A percentile compares a stretch with the other conserved stretches of the same genome.
Conservation (phyloP, 2,888 invertebrate genomes). For the Orthosia gothica region DNA sequence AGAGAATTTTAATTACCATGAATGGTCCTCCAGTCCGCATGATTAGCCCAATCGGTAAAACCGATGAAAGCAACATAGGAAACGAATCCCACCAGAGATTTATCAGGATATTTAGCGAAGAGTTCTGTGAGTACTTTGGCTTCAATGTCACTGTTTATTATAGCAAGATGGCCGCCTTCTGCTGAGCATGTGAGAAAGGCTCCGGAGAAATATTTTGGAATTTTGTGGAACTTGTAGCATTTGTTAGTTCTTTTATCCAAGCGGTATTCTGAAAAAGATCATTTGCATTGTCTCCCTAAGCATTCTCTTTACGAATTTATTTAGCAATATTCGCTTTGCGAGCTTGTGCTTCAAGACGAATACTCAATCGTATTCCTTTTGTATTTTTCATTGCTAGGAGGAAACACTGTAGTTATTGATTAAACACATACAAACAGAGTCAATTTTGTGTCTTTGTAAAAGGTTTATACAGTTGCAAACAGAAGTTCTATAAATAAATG, state of each 20-base stretch:
- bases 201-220: slow-evolving; percentile 72
- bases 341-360: too few relatives aligned
- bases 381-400: too few relatives aligned
- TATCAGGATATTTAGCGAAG: slow-evolving; percentile 2
- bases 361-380: too few relatives aligned
- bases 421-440: too few relatives aligned
- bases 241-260: slow-evolving; percentile 52
- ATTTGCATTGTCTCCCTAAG: too few relatives aligned
- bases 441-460: too few relatives aligned
- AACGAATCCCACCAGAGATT: neutral
- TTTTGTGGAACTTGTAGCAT: slow-evolving; percentile 79
- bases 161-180: slow-evolving; percentile 76
- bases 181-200: slow-evolving; percentile 77
- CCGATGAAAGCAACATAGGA: neutral
- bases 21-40: slow-evolving; percentile 5
- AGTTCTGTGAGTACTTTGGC: slow-evolving; percentile 67
- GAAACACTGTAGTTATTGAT: too few relatives aligned
- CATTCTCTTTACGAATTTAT: too few relatives aligned
- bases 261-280: neutral
- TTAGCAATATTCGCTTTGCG: too few relatives aligned
- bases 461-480: too few relatives aligned
- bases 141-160: slow-evolving; percentile 76
- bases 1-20: neutral
- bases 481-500: too few relatives aligned
- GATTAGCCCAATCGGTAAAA: neutral